phyloP scores from a whole-genome alignment of 2,113 vertebrate genomes.

The Zosterops pallidus region DNA sequence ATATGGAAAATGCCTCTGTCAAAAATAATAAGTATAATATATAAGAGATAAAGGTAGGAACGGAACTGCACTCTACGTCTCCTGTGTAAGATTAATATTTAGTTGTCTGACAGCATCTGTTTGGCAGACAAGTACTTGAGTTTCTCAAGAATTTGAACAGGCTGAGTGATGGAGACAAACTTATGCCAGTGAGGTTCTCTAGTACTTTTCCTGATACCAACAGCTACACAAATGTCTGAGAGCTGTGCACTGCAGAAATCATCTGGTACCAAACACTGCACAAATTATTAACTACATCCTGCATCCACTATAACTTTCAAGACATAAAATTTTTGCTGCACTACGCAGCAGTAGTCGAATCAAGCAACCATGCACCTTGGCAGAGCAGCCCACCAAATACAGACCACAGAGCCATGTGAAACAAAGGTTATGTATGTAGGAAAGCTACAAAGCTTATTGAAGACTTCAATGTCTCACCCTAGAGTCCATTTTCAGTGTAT shows the following conservation, averaged over 20 bases:
- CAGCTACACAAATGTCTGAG: neutral
- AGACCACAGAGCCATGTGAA: neutral
- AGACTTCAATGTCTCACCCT: neutral
- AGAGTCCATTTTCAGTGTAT: neutral
- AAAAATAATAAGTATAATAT: neutral
- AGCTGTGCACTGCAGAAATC: neutral
- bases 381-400: neutral
- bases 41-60: neutral
- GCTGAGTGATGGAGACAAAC: neutral
- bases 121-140: neutral
- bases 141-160: neutral
- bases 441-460: neutral
- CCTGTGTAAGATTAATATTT: neutral
- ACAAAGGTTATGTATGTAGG: neutral
- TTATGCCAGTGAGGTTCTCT: neutral
- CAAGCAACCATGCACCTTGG: accelerated
- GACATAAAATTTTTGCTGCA: neutral
- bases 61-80: neutral
- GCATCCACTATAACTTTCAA: neutral
- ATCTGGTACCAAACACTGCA: neutral
- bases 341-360: neutral
- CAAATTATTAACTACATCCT: neutral
- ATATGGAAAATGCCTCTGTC: neutral
- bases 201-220: neutral
- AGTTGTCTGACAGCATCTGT: neutral